Base-by-base conservation (phyloP, 2,113 vertebrate species). In the Lasiurus cinereus region DNA sequence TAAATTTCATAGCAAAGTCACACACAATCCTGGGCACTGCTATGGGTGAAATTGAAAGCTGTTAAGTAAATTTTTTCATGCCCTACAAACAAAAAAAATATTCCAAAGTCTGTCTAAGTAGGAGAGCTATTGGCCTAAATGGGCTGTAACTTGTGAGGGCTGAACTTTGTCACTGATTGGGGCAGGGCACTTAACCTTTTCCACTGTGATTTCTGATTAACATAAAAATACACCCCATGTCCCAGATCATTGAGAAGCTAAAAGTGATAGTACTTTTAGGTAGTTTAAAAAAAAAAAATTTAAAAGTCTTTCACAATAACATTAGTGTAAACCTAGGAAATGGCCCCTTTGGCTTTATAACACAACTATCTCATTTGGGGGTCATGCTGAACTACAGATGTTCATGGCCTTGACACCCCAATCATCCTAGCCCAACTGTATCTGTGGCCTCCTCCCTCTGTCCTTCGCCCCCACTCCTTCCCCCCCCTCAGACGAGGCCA, bases 191-290 rank as follows among this genome's bases (percentile, higher is more conserved):
- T 50, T 78, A 19, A 72, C 43, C 29, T 79, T 86, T 36, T 24
- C 69, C 18, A 1, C 22, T 19, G 33, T 19, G 33, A 46, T 76
- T 83, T 88, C 36, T 62, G 83, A 84, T 31, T 48, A 69, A 74
- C 52, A 31, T 56, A 11, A 21, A 95, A 46, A 36, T 59, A 66
- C 1, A 76, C 48, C 27, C 70, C 48, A 59, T 18, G 62, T 72
- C 69, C 87, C 69, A 74, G 66, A 33, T 88, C 50, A 88, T 10
- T 8, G 16, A 69, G 72, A 90, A 93, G 72, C 84, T 82, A 6
- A 89, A 73, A 33, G 31, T 69, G 24, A 11, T 12, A 22, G 21
- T 83, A 76, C 29, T 90, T 80, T 79, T 12, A 36, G 76, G 24
- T 64, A 70, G 83, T 82, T 67, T 31, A 64, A 64, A 64, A 31